Evolutionary conservation across 1,140 invertebrate species (phyloP).

Genomic region (Micrasema minimum): DNA sequence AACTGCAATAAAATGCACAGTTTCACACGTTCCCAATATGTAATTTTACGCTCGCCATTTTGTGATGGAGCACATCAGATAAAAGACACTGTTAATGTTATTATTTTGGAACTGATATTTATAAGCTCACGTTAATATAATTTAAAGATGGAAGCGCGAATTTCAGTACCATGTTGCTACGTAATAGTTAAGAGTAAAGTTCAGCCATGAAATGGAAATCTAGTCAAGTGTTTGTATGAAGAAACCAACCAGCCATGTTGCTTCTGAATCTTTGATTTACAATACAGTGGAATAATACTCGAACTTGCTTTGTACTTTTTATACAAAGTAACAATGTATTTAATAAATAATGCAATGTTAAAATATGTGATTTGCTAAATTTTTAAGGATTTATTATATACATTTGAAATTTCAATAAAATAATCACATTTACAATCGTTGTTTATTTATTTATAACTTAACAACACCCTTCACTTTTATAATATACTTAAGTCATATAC

Average conservation of each 20-base stretch:
- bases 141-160: conserved; percentile 8
- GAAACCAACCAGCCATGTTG: not conserved
- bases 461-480: no score
- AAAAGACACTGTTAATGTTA: conserved; percentile 30
- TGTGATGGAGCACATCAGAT: conserved; percentile 13
- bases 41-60: conserved; percentile 22
- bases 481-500: no score
- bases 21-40: not conserved
- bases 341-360: conserved; percentile 50
- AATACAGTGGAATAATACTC: conserved; percentile 4
- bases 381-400: conserved; percentile 45
- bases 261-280: conserved; percentile 22
- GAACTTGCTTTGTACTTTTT: conserved; percentile 50
- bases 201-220: conserved; percentile 9
- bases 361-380: conserved; percentile 50
- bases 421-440: conserved; percentile 44
- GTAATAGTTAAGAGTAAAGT: conserved; percentile 2
- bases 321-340: conserved; percentile 48
- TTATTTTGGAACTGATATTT: conserved; percentile 32
- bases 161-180: conserved; percentile 1
- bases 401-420: conserved; percentile 47
- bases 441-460: conserved; percentile 19
- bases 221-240: not conserved
- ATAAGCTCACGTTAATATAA: conserved; percentile 28
- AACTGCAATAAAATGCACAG: not conserved